These are phyloP conservation scores for Petaurus breviceps DNA, from an alignment of 2,113 vertebrate species.

Conservation along the genomic window DNA sequence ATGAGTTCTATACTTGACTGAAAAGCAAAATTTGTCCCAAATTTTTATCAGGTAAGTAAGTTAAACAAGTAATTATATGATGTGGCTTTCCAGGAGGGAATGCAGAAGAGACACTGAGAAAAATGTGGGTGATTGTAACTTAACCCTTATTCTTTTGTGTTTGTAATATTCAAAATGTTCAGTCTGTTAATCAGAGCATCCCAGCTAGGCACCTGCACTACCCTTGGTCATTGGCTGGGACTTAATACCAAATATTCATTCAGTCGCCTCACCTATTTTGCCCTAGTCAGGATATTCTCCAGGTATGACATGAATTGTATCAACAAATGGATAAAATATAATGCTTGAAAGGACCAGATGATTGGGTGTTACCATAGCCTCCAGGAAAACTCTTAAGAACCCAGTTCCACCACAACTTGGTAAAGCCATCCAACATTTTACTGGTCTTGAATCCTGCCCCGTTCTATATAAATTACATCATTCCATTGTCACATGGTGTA, in stretches of 20 bases:
- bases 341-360: neutral
- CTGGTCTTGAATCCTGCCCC: neutral
- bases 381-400: neutral
- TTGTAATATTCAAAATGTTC: neutral
- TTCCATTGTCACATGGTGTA: neutral
- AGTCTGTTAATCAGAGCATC: neutral
- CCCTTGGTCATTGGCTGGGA: neutral
- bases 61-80: neutral
- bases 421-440: neutral
- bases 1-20: slow-evolving; percentile 11
- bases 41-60: neutral
- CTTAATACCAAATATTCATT: neutral
- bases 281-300: neutral
- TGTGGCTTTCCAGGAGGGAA: neutral
- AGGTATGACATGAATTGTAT: neutral
- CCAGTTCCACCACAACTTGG: neutral
- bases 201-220: neutral
- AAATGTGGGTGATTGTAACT: neutral
- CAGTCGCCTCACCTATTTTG: neutral
- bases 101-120: neutral
- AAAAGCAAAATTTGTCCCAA: slow-evolving; percentile 35
- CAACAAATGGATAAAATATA: neutral
- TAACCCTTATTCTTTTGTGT: neutral
- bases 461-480: neutral
- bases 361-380: neutral